These are phyloP conservation scores for Drosophila nikananu DNA, from an alignment of 1,140 invertebrate species.

Conservation along the genomic window DNA sequence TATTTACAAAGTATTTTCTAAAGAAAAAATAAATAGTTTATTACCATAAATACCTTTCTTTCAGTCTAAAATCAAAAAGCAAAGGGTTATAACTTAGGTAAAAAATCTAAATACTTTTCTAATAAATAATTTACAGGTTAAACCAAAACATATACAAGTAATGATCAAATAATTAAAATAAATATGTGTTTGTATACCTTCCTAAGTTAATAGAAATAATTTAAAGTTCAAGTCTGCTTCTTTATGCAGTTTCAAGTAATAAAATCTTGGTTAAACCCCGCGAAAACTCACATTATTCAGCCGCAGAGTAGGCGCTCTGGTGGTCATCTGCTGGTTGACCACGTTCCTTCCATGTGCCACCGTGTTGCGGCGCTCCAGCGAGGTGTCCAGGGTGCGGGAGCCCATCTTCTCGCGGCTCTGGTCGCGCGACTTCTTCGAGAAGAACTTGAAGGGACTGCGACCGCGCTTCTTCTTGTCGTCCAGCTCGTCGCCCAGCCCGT, in stretches of 20 bases:
- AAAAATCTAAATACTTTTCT: background rate
- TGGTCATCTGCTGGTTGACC: slow-evolving; percentile 77
- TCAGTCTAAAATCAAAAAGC: background rate
- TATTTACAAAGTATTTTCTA: background rate
- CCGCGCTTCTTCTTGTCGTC: slow-evolving; percentile 95
- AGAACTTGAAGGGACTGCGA: slow-evolving; percentile 94
- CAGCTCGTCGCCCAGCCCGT: slow-evolving; percentile 87
- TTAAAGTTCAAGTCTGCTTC: background rate
- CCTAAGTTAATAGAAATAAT: background rate
- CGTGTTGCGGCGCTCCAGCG: slow-evolving; percentile 76
- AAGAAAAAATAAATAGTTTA: background rate
- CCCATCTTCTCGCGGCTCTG: slow-evolving; percentile 81
- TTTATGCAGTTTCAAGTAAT: slow-evolving; percentile 65
- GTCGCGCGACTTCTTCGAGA: slow-evolving; percentile 82
- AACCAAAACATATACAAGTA: background rate
- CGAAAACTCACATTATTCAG: slow-evolving; percentile 63
- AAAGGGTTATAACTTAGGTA: background rate
- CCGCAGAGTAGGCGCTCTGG: slow-evolving; percentile 70
- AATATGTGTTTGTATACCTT: too few species aligned
- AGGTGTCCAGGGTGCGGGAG: slow-evolving; percentile 54
- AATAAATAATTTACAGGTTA: slow-evolving; percentile 39
- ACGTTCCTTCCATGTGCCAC: slow-evolving; percentile 83
- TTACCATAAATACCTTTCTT: slow-evolving; percentile 5
- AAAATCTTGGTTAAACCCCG: background rate
- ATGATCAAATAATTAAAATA: background rate